A percentile compares a stretch with the other conserved stretches of the same genome.
phyloP scores from a whole-genome alignment of 2,113 vertebrate genomes.

The Pachyramphus minor region DNA sequence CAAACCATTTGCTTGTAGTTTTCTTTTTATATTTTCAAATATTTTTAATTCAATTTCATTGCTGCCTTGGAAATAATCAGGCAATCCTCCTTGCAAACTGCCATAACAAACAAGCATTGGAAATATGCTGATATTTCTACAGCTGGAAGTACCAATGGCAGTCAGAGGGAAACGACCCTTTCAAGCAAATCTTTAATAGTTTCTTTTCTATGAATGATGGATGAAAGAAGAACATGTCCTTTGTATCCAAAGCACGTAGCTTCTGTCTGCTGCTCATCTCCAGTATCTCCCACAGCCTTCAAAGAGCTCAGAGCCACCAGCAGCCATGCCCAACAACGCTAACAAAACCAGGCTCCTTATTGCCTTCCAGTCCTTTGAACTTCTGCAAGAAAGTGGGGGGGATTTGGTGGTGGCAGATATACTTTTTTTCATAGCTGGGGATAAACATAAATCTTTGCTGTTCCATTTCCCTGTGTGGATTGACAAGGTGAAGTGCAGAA shows the following conservation, averaged over 20 bases:
- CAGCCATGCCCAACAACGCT: neutral
- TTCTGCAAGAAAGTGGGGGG: neutral
- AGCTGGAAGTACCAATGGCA: neutral
- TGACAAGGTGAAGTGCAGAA: neutral
- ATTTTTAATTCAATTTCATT: neutral
- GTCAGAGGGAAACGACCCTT: neutral
- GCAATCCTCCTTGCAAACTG: neutral
- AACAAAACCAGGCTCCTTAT: neutral
- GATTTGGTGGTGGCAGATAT: neutral
- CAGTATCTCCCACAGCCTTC: neutral
- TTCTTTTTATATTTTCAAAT: neutral
- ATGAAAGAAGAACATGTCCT: neutral
- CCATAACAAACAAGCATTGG: neutral
- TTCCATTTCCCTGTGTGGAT: neutral
- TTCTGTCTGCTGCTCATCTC: neutral
- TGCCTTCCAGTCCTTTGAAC: neutral
- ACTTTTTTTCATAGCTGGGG: neutral
- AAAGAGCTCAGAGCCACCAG: neutral
- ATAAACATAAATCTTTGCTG: neutral
- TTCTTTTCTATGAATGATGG: constrained; percentile 3
- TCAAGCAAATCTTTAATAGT: neutral
- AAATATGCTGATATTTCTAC: neutral
- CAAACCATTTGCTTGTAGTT: neutral
- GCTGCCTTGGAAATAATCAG: neutral
- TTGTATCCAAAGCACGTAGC: neutral